phyloP scores from a whole-genome alignment of 2,113 vertebrate species.

The Anarrhichthys ocellatus region DNA sequence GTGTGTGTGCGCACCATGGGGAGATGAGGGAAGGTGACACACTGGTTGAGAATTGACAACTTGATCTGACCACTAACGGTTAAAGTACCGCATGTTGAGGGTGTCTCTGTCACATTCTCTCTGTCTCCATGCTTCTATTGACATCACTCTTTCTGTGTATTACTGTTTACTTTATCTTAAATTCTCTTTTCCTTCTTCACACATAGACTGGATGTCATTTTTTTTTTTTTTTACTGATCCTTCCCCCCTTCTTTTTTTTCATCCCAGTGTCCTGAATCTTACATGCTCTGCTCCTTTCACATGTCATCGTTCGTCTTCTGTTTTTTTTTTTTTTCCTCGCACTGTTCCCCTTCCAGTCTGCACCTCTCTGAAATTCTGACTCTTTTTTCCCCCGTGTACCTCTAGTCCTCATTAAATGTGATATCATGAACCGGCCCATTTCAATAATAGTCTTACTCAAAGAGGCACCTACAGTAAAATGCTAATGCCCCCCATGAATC shows the following conservation, averaged over 20 bases:
- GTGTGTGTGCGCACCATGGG: background rate
- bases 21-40: slow-evolving; percentile 9
- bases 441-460: slow-evolving; percentile 57
- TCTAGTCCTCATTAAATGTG: slow-evolving; percentile 53
- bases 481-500: slow-evolving; percentile 75
- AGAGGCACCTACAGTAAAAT: slow-evolving; percentile 64
- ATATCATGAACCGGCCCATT: slow-evolving; percentile 49
- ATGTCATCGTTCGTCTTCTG: background rate
- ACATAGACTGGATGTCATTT: background rate
- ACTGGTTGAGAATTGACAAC: slow-evolving; percentile 21
- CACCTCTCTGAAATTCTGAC: slow-evolving; percentile 22
- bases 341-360: background rate
- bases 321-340: background rate
- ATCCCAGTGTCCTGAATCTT: slow-evolving; percentile 6
- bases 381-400: background rate
- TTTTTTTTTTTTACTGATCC: background rate
- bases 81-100: background rate
- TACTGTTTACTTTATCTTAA: background rate
- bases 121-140: background rate
- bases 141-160: background rate
- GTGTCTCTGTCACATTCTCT: background rate
- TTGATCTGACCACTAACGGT: slow-evolving; percentile 4
- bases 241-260: background rate
- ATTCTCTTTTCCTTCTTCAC: background rate
- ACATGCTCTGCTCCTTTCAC: slow-evolving; percentile 1